Conservation (phyloP, 2,888 invertebrate species). For the Hydrotaea diabolus region DNA sequence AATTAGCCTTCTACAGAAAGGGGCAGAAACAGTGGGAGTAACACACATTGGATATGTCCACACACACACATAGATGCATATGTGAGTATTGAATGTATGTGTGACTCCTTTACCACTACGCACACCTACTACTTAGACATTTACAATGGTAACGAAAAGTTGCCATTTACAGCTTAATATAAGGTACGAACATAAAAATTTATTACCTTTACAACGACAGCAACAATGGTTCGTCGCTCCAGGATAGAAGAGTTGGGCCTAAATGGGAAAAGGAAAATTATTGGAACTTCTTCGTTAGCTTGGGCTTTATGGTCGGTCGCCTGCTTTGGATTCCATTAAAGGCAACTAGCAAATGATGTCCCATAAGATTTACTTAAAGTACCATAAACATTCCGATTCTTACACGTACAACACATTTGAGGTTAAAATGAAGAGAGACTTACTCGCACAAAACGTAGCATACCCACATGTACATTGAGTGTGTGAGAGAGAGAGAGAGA, state of each 20-base stretch:
- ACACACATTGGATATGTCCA: neutral
- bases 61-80: conserved; percentile 9
- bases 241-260: neutral
- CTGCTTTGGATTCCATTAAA: conserved; percentile 50
- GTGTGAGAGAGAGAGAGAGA: no score
- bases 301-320: neutral
- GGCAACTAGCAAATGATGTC: conserved; percentile 63
- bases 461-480: no score
- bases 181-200: conserved; percentile 55
- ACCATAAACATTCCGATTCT: conserved; percentile 58
- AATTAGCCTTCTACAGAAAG: conserved; percentile 48
- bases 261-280: neutral
- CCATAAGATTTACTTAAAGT: conserved; percentile 64
- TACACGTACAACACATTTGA: conserved; percentile 52
- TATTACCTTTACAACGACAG: conserved; percentile 53
- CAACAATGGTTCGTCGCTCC: conserved; percentile 23
- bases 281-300: neutral
- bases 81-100: neutral
- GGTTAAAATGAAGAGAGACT: conserved; percentile 47
- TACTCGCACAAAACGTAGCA: no score
- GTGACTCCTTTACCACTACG: neutral
- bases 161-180: conserved; percentile 53
- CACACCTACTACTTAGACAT: conserved; percentile 9
- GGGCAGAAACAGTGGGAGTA: neutral
- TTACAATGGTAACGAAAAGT: conserved; percentile 32